Base-by-base conservation (phyloP, 2,113 vertebrate species). In the Sprattus sprattus region DNA sequence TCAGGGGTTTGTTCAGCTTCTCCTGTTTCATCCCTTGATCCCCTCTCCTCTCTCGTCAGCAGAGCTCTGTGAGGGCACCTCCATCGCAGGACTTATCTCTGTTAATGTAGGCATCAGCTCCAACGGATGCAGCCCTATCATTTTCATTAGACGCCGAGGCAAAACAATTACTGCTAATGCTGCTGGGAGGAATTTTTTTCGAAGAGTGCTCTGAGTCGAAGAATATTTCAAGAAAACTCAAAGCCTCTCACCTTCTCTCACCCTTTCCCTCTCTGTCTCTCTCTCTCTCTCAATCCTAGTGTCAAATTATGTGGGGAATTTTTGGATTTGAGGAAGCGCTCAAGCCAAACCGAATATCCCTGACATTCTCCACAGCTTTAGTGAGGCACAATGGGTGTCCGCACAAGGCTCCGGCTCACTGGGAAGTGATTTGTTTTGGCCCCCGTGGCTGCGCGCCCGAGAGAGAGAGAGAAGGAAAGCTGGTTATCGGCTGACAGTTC, bases 291-390 rank as follows among this genome's bases (percentile, higher is more conserved):
- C 64, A 16, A 28, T 15, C 32, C 71, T 78, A 15, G 71, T 32
- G 32, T 78, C 71, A 78, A 78, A 78, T 78, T 78, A 78, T 78
- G 71, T 78, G 71, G 71, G 71, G 71, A 78, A 78, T 78, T 78
- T 78, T 28, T 28, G 9, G 71, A 78, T 78, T 78, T 32, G 28
- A 32, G 9, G 15, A 32, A 10, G 71, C 71, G 71, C 71, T 78
- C 18, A 39, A 32, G 71, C 71, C 71, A 39, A 39, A 78, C 71
- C 28, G 32, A 39, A 78, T 39, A 78, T 60, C 71, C 71, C 10
- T 1, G 28, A 78, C 71, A 13, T 39, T 78, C 71, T 78, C 71
- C 25, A 4, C 71, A 78, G 71, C 71, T 11, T 13, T 78, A 78
- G 28, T 5, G 71, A 44, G 28, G 28, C 71, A 78, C 71, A 78